These are phyloP conservation scores for Myotis daubentonii DNA, from an alignment of 2,797 vertebrate genomes.

Conservation along the genomic window DNA sequence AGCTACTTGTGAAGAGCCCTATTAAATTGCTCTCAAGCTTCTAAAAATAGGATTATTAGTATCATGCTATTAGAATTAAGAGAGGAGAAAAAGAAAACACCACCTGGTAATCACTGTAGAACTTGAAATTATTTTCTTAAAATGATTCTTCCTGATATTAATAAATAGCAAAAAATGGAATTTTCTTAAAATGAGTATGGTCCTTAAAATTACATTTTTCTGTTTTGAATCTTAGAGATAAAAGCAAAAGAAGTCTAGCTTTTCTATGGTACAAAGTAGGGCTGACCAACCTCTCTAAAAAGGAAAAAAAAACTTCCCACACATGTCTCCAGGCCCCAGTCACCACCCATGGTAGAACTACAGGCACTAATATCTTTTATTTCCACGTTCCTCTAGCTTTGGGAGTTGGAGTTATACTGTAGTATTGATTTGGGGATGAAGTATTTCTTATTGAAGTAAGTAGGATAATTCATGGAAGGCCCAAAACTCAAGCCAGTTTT, in stretches of 20 bases:
- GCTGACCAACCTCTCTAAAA: neutral
- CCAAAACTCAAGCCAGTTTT: neutral
- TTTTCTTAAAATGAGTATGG: neutral
- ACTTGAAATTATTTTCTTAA: neutral
- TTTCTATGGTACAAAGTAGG: neutral
- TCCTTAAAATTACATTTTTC: neutral
- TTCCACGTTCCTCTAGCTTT: neutral
- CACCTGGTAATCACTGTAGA: neutral
- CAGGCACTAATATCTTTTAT: rapidly evolving
- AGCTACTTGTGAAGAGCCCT: slow-evolving; percentile 42
- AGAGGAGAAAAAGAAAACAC: neutral
- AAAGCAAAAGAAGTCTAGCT: neutral
- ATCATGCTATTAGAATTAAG: neutral
- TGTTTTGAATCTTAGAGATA: neutral
- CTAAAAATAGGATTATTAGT: slow-evolving; percentile 55
- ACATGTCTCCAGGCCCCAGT: rapidly evolving
- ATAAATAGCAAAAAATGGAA: neutral
- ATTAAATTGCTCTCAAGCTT: slow-evolving; percentile 42
- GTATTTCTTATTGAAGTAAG: neutral
- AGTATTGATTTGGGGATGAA: neutral
- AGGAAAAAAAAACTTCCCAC: no score
- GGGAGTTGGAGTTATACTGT: neutral
- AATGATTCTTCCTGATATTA: neutral
- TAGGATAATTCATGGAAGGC: neutral
- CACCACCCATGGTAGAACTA: rapidly evolving